These are phyloP conservation scores for Anguilla anguilla DNA, from an alignment of 2,797 vertebrate genomes.

Conservation along the genomic window DNA sequence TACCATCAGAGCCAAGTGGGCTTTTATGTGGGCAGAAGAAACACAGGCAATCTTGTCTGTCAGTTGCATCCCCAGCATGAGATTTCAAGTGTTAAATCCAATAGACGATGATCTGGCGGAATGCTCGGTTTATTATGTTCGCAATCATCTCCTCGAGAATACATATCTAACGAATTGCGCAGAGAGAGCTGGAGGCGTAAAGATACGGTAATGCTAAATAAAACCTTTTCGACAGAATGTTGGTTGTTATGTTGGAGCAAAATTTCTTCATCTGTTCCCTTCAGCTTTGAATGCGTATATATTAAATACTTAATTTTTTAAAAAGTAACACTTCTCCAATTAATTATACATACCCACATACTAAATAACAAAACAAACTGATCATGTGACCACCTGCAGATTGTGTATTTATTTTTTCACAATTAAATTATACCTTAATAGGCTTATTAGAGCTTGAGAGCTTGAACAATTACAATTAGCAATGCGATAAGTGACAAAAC, in stretches of 20 bases:
- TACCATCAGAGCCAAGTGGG: conserved; percentile 13
- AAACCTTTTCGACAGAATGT: background rate
- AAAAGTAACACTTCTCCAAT: background rate
- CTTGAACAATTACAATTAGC: too few species aligned
- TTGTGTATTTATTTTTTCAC: too few species aligned
- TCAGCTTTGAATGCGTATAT: background rate
- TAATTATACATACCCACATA: background rate
- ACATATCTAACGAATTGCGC: background rate
- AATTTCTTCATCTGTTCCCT: background rate
- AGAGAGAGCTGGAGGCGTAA: background rate
- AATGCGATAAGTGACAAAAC: too few species aligned
- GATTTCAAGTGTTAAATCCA: conserved; percentile 12
- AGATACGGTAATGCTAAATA: background rate
- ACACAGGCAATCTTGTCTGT: conserved; percentile 12
- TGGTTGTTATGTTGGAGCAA: background rate
- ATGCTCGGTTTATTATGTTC: background rate
- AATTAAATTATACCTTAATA: too few species aligned
- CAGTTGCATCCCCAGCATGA: background rate
- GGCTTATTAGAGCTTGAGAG: too few species aligned
- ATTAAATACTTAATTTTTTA: background rate
- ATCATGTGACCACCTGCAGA: too few species aligned
- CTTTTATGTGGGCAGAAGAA: conserved; percentile 19
- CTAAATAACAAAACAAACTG: too few species aligned
- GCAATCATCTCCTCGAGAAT: background rate
- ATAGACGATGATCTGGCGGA: background rate